Conservation (phyloP, 2,888 invertebrate species). For the Eristalis pertinax region DNA sequence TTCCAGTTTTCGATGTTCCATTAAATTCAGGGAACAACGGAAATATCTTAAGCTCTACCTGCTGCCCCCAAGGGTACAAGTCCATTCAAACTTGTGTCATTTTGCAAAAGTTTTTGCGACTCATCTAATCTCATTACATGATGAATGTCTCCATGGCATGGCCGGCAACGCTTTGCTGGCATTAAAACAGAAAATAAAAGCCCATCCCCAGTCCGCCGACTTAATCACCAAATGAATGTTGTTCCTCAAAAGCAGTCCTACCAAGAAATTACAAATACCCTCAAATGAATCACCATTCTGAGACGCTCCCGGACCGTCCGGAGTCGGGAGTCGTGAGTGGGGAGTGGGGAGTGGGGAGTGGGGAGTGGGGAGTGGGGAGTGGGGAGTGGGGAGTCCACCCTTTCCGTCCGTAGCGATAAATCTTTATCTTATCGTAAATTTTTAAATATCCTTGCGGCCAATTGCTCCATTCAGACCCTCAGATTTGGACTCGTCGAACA, state of each 20-base stretch:
- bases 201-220: neutral
- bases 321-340: too few relatives aligned
- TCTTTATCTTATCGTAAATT: constrained; percentile 23
- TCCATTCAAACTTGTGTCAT: neutral
- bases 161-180: neutral
- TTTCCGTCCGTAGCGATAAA: constrained; percentile 5
- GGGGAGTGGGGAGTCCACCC: neutral
- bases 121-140: neutral
- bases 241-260: neutral
- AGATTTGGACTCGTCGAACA: neutral
- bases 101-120: neutral
- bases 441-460: constrained; percentile 44
- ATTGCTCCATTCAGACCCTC: constrained; percentile 3
- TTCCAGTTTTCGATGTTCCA: neutral
- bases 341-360: too few relatives aligned
- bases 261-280: constrained; percentile 1
- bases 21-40: neutral
- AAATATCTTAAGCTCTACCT: neutral
- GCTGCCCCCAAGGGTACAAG: neutral
- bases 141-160: neutral
- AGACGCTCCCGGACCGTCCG: neutral
- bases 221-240: constrained; percentile 1
- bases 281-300: neutral
- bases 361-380: too few relatives aligned
- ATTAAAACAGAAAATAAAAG: constrained; percentile 31